Evolutionary conservation across 2,888 invertebrate species (phyloP), one percentile per base, ranked within the genome.

Genomic region (Spilarctia lutea): DNA sequence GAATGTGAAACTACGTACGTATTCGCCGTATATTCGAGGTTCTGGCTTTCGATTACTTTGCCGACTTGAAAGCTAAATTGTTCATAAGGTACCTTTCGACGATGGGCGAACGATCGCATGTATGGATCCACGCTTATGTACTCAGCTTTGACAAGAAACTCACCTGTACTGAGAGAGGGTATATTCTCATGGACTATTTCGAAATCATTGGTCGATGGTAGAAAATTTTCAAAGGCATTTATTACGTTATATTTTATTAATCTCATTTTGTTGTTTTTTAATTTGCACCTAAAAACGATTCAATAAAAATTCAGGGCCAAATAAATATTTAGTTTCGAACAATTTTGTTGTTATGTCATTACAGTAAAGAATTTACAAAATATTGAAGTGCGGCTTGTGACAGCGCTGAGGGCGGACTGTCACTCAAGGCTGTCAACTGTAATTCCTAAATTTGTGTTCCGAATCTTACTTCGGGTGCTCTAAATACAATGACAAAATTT

Each of bases 51-150:
- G 42, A 96, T 88, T 42, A 98, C 96, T 89, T 96, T 96, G 35
- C 89, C 87, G 0, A 90, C 86, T 88, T 90, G 90, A 71, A 90
- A 90, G 39, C 87, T 87, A 77, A 91, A 91, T 79, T 89, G 89
- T 66, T 87, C 84, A 77, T 90, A 90, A n/a, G 89, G 90, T 11
- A 86, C 81, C 3, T 72, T 70, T 13, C 78, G 77, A 4, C 72
- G 81, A n/a, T 75, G 69, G 8, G 88, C 88, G 33, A 96, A 96
- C 1, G 93, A 91, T 84, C 97, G 90, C 96, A 97, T 96, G 82
- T 97, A 97, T 1, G 97, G 97, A 90, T 97, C 97, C 48, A 97
- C 96, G 79, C 97, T 97, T 48, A 97, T 89, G 84, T 94, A 97
- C 79, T 96, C 92, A 0, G 97, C 96, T 91, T 97, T 95, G 18